phyloP scores from a whole-genome alignment of 1,140 invertebrate species.

The Scaptomyza pallida region DNA sequence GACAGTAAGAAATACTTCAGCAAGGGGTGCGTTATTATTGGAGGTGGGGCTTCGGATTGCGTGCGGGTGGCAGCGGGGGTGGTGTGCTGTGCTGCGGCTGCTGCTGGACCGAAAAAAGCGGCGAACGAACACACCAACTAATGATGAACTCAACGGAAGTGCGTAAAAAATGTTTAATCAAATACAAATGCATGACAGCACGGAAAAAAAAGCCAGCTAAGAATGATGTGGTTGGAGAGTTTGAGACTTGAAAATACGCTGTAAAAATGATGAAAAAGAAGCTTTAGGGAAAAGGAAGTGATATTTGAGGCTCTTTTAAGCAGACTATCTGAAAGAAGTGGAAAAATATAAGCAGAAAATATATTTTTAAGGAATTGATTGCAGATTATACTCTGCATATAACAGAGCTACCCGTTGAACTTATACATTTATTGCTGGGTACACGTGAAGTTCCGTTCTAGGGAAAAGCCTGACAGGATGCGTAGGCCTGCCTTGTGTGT shows the following conservation, averaged over 20 bases:
- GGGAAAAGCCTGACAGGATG: constrained; percentile 17
- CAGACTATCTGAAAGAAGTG: no score
- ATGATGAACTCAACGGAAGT: constrained; percentile 73
- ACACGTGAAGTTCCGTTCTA: neutral
- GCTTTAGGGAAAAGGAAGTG: no score
- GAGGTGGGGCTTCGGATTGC: no score
- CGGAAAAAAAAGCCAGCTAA: constrained; percentile 44
- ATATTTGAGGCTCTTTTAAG: no score
- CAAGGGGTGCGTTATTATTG: constrained; percentile 50
- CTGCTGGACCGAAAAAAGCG: constrained; percentile 59
- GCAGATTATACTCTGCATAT: neutral
- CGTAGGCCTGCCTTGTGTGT: constrained; percentile 5
- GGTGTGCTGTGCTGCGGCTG: neutral
- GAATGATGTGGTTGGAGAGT: constrained; percentile 5
- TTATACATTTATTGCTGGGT: neutral
- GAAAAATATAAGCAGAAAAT: no score
- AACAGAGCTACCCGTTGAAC: no score
- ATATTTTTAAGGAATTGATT: neutral
- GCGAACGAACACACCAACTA: constrained; percentile 61
- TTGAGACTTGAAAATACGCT: constrained; percentile 1
- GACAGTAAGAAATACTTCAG: constrained; percentile 37
- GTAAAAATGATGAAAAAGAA: neutral
- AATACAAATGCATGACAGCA: constrained; percentile 79
- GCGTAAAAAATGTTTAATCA: constrained; percentile 82
- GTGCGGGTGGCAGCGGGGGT: constrained; percentile 40